These are phyloP conservation scores for Falco berigora DNA, from an alignment of 2,797 vertebrate species.

Conservation along the genomic window DNA sequence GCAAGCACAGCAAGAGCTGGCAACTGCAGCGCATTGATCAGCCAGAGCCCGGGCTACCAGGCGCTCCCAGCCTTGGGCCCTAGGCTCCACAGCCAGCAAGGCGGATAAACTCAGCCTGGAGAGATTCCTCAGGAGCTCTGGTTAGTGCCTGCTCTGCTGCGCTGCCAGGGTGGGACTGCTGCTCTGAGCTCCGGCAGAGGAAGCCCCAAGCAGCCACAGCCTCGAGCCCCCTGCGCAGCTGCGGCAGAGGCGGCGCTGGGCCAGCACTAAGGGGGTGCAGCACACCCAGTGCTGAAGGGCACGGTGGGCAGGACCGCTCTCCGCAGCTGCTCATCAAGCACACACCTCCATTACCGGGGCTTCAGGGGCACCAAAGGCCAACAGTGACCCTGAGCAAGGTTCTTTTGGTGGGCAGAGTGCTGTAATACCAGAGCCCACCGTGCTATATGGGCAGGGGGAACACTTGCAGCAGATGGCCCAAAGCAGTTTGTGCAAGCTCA, in stretches of 20 bases:
- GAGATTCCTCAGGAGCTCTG: background rate
- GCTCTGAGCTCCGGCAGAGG: background rate
- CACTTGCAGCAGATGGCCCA: background rate
- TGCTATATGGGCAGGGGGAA: rapidly evolving
- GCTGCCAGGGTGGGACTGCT: background rate
- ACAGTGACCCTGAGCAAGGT: background rate
- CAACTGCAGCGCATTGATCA: background rate
- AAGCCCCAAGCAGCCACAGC: background rate
- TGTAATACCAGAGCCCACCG: background rate
- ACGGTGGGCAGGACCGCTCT: background rate
- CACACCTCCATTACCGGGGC: background rate
- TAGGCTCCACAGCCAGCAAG: background rate
- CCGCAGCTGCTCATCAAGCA: background rate
- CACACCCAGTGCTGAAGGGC: background rate
- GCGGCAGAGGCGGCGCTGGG: too few species aligned
- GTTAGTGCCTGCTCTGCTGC: too few species aligned
- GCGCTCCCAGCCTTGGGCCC: background rate
- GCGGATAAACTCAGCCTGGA: rapidly evolving
- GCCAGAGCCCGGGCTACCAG: background rate
- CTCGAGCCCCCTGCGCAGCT: rapidly evolving
- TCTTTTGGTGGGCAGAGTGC: background rate
- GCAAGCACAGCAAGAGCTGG: background rate
- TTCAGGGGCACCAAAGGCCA: background rate
- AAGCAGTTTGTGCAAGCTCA: background rate
- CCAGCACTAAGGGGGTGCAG: background rate